Base-by-base conservation (phyloP, 1,140 invertebrate genomes). In the Homarus americanus region DNA sequence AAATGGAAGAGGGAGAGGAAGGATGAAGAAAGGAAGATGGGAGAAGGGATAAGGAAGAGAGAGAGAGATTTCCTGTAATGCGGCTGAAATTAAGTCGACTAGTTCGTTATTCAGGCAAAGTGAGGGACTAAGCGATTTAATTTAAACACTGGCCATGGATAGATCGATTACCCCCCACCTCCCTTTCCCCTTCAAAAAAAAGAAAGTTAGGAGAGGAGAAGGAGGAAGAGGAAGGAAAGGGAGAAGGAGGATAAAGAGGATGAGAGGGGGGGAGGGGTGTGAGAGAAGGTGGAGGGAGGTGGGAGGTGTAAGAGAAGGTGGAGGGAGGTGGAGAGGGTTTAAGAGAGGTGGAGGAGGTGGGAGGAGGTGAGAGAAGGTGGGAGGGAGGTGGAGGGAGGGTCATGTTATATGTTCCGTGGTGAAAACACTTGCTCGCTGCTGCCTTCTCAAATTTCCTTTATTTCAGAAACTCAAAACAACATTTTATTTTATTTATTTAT, bases 321-420 rank as follows among this genome's bases (percentile, higher is more conserved):
- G 53, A 58, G 53, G 15, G 53, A 58, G 53, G 4, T 15, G 1
- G 20, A 20, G 53, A 78, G 78, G 53, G 41, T 34, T 40, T 28
- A 41, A 53, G 78, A 53, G 78, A 80, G 44, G 41, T 34, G 41
- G 73, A 75, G 73, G 41, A 38, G 41, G 73, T 38, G 73, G 41
- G 73, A 75, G 28, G 24, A 38, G 24, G 78, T 53, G 44, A 40
- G 76, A 24, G 9, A 34, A n/a, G 24, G 76, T 20, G 76, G 15
- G 76, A 78, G 34, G 24, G 66, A 72, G 66, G 24, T 9, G 24
- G 1, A 72, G 44, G 15, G 44, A 49, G 44, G 15, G 44, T 80
- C 78, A 80, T 80, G 78, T 80, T 80, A 80, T 63, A 63, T 63
- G 58, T 63, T 4, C 24, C 24, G 12, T 63, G 58, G 58, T 63